These are phyloP conservation scores for Garrulus glandarius DNA, from an alignment of 2,797 vertebrate species.

Conservation along the genomic window DNA sequence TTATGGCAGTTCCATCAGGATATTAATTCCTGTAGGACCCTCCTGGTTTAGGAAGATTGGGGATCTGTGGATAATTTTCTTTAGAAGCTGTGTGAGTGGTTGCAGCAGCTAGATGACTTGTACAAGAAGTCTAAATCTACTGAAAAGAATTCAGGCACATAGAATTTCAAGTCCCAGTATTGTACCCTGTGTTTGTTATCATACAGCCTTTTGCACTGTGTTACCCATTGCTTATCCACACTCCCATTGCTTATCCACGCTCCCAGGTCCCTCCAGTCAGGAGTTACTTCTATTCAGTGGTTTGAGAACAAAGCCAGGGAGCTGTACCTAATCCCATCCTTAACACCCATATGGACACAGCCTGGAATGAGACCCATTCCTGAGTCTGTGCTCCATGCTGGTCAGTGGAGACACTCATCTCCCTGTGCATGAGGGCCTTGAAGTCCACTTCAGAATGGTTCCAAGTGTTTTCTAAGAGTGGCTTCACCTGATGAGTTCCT, in stretches of 20 bases:
- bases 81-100: not conserved
- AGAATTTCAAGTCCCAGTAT: not conserved
- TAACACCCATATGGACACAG: not conserved
- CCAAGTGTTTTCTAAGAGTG: not conserved
- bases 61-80: not conserved
- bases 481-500: not conserved
- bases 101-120: not conserved
- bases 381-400: not conserved
- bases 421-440: not conserved
- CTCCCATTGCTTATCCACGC: not conserved
- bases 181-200: not conserved
- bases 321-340: not conserved
- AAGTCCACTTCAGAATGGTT: not conserved
- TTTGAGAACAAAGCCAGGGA: not conserved
- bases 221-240: not conserved
- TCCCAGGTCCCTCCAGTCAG: not conserved
- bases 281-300: not conserved
- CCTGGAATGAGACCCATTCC: not conserved
- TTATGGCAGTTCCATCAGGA: not conserved
- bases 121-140: not conserved
- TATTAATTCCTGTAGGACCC: not conserved
- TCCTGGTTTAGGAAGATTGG: not conserved
- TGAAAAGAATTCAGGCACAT: not conserved
- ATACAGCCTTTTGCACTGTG: not conserved
- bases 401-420: not conserved